Evolutionary conservation across 2,888 invertebrate species (phyloP).

Genomic region (Linnaemya tessellans): DNA sequence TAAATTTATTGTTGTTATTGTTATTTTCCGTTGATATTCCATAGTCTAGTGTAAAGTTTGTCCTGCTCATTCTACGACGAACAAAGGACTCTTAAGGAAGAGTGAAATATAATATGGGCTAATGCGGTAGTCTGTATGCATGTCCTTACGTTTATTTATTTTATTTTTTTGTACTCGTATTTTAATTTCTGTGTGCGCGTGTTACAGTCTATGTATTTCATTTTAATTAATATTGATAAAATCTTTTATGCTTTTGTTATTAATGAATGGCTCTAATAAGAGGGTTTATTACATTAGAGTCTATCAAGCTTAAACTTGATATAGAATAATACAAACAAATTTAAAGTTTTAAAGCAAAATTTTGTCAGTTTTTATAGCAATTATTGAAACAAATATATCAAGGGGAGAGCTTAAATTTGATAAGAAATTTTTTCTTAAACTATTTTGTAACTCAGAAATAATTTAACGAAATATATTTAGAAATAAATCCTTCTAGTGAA

Average conservation of each 20-base stretch:
- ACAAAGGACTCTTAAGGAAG: constrained; percentile 36
- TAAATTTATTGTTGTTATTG: constrained; percentile 32
- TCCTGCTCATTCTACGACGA: constrained; percentile 10
- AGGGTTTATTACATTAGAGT: constrained; percentile 4
- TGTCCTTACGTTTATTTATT: background rate
- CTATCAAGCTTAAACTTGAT: background rate
- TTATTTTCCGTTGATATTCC: constrained; percentile 1
- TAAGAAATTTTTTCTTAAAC: no score
- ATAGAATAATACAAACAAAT: no score
- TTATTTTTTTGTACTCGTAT: background rate
- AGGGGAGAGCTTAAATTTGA: no score
- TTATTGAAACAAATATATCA: no score
- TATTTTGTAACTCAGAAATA: no score
- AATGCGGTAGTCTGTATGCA: background rate
- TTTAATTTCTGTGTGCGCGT: background rate
- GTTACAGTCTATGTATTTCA: constrained; percentile 2
- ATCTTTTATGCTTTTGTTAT: background rate
- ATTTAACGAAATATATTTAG: no score
- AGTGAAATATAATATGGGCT: constrained; percentile 46
- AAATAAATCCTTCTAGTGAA: no score
- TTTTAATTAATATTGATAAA: constrained; percentile 22
- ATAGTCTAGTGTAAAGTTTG: background rate
- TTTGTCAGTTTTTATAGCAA: no score
- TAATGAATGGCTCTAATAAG: background rate
- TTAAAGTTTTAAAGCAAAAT: no score